Conservation (phyloP, 2,888 invertebrate species). For the Venusia cambrica region DNA sequence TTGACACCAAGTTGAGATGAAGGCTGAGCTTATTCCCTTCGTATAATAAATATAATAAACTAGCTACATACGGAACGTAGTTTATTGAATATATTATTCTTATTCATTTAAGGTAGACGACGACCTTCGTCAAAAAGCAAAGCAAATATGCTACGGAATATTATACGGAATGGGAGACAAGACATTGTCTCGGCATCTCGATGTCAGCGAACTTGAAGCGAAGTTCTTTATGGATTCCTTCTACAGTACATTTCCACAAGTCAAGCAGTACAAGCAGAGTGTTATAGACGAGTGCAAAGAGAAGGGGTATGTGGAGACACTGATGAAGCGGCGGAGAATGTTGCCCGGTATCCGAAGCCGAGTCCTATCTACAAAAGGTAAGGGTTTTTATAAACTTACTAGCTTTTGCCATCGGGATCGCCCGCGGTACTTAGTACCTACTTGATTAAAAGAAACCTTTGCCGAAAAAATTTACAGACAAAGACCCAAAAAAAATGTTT, state of each 20-base stretch:
- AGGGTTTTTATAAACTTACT: too few species aligned
- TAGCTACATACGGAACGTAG: too few species aligned
- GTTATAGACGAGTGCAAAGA: slow-evolving; percentile 83
- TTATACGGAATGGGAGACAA: slow-evolving; percentile 97
- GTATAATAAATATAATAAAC: too few species aligned
- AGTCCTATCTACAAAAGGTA: slow-evolving; percentile 82
- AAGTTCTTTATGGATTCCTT: slow-evolving; percentile 89
- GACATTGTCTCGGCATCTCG: slow-evolving; percentile 89
- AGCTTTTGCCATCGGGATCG: too few species aligned
- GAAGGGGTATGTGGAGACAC: slow-evolving; percentile 91
- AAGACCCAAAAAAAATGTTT: too few species aligned
- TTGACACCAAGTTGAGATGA: too few species aligned
- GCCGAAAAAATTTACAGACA: too few species aligned
- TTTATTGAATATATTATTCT: background rate
- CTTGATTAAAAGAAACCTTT: too few species aligned
- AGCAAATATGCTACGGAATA: slow-evolving; percentile 97
- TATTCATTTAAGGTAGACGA: slow-evolving; percentile 82
- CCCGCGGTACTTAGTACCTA: too few species aligned
- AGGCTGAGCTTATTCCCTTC: too few species aligned
- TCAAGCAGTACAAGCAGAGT: slow-evolving; percentile 79
- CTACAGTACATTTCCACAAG: slow-evolving; percentile 87
- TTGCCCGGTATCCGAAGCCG: slow-evolving; percentile 87
- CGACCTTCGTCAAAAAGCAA: slow-evolving; percentile 90
- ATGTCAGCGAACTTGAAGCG: slow-evolving; percentile 90
- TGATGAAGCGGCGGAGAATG: slow-evolving; percentile 89